These are phyloP conservation scores for Heteractis magnifica DNA, from an alignment of 92 coral and sea anemone genomes.

Conservation along the genomic window DNA sequence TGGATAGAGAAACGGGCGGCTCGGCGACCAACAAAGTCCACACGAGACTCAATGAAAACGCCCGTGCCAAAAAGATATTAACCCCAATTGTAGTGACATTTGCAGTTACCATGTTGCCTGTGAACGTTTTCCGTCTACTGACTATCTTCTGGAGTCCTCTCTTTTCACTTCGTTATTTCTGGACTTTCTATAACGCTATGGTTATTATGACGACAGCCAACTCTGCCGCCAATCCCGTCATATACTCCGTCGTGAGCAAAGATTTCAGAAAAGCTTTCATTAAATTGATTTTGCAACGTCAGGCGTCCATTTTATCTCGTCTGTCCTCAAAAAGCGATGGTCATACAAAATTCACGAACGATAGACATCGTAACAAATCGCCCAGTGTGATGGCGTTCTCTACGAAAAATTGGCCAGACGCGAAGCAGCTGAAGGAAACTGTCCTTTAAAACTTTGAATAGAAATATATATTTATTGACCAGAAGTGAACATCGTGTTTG, in stretches of 20 bases:
- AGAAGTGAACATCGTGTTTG: background rate
- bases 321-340: constrained; percentile 8
- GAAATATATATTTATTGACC: background rate
- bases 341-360: background rate
- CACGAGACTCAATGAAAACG: constrained; percentile 43
- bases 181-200: constrained; percentile 54
- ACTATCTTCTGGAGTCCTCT: constrained; percentile 37
- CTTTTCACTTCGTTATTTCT: constrained; percentile 21
- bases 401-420: constrained; percentile 40
- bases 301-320: background rate
- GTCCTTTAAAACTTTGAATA: background rate
- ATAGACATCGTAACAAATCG: background rate
- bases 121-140: constrained; percentile 43
- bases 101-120: constrained; percentile 56
- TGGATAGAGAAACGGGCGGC: constrained; percentile 26
- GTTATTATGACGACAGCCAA: constrained; percentile 44
- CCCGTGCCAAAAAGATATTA: constrained; percentile 56
- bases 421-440: constrained; percentile 34
- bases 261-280: constrained; percentile 65
- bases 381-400: background rate
- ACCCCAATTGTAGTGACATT: constrained; percentile 64
- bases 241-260: constrained; percentile 62
- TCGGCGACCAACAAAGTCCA: background rate
- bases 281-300: constrained; percentile 17
- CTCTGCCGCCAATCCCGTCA: constrained; percentile 62